These are phyloP conservation scores for Cecropterus lyciades DNA, from an alignment of 1,140 invertebrate species.

Conservation along the genomic window DNA sequence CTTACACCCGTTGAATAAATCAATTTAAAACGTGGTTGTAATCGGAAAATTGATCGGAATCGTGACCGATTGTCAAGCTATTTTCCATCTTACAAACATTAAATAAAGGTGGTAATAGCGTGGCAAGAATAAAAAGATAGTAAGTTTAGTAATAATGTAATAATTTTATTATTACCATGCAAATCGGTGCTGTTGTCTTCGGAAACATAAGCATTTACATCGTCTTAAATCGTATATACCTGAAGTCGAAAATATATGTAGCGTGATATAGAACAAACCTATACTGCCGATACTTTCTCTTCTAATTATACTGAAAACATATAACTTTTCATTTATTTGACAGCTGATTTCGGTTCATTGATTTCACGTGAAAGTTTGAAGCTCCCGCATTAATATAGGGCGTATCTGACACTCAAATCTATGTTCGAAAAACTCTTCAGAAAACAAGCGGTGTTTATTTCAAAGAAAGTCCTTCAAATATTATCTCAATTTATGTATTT, in stretches of 20 bases:
- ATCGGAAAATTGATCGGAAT: slow-evolving; percentile 10
- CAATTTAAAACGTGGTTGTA: slow-evolving; percentile 22
- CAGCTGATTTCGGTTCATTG: neutral
- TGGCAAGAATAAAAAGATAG: neutral
- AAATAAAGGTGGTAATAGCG: neutral
- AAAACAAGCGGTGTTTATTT: neutral
- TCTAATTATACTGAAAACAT: no score
- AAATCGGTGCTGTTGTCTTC: slow-evolving; percentile 15
- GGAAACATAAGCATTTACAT: no score
- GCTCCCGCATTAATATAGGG: neutral
- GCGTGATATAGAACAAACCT: no score
- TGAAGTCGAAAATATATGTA: no score
- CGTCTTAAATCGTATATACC: no score
- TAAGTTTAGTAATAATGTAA: slow-evolving; percentile 9
- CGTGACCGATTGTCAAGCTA: neutral
- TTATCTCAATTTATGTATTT: slow-evolving; percentile 21
- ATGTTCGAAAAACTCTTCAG: neutral
- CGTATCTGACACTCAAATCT: neutral
- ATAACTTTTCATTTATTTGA: neutral
- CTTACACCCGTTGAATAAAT: slow-evolving; percentile 23
- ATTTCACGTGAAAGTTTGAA: neutral
- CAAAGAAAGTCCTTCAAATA: slow-evolving; percentile 4
- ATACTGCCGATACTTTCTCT: no score
- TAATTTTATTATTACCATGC: slow-evolving; percentile 16
- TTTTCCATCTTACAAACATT: slow-evolving; percentile 4